Evolutionary conservation across 2,888 invertebrate species (phyloP).

Genomic region (Synanthedon myopaeformis): DNA sequence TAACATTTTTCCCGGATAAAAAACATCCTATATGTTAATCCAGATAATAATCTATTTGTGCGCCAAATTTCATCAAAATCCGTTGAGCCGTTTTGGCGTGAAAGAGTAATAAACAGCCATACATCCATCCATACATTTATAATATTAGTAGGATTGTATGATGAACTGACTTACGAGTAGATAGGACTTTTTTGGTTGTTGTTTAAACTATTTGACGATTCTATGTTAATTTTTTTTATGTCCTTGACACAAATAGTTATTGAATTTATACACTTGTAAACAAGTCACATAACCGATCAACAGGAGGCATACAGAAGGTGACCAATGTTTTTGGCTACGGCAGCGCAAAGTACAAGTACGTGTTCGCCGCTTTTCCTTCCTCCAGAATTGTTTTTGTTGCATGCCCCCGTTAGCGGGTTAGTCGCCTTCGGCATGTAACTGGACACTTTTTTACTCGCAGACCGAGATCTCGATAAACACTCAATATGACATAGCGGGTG

Average conservation of each 20-base stretch:
- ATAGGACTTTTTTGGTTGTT: no score
- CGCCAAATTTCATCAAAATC: no score
- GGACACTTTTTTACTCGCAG: conserved; percentile 39
- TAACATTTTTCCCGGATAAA: no score
- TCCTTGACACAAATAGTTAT: background rate
- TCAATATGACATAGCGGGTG: conserved; percentile 28
- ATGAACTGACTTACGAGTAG: no score
- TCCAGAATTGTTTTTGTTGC: conserved; percentile 40
- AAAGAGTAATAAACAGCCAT: no score
- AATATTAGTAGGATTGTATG: no score
- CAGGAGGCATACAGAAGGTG: no score
- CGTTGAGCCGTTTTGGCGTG: no score
- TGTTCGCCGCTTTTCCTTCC: conserved; percentile 21
- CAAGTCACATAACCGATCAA: background rate
- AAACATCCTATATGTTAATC: no score
- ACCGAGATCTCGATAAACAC: conserved; percentile 25
- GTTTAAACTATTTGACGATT: no score
- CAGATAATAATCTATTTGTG: no score
- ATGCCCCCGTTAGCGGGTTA: conserved; percentile 41
- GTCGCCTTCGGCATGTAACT: conserved; percentile 53
- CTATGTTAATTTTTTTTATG: background rate
- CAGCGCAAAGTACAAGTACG: background rate
- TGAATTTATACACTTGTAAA: background rate
- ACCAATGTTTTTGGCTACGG: background rate
- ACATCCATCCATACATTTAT: no score